These are phyloP conservation scores for Eidolon helvum DNA, from an alignment of 2,113 vertebrate genomes.

Conservation along the genomic window DNA sequence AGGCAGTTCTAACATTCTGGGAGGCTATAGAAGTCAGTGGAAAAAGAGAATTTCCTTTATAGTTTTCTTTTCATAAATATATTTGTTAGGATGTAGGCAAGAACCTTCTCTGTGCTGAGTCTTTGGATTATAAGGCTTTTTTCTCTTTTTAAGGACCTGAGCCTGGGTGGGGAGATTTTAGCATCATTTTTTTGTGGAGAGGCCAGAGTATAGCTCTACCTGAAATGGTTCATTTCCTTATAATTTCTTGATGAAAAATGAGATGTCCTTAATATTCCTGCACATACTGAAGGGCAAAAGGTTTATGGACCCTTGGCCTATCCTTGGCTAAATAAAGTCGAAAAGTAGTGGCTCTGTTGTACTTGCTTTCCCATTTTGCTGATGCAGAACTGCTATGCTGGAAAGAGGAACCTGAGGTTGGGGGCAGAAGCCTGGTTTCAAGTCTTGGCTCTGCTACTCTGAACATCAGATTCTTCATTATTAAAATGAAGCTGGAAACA, in stretches of 20 bases:
- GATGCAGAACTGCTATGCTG: neutral
- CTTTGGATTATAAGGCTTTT: neutral
- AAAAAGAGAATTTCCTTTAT: neutral
- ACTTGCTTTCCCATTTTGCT: neutral
- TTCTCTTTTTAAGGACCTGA: conserved; percentile 1
- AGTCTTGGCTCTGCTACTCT: neutral
- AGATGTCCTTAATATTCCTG: neutral
- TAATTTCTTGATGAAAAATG: neutral
- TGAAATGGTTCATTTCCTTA: neutral
- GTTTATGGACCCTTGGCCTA: neutral
- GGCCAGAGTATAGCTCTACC: neutral
- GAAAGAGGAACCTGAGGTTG: neutral
- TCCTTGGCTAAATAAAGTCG: neutral
- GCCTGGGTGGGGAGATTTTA: neutral
- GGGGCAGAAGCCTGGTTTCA: neutral
- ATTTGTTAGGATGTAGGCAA: neutral
- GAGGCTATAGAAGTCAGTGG: neutral
- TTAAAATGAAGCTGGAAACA: neutral
- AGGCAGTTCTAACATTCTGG: conserved; percentile 3
- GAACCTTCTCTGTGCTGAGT: neutral
- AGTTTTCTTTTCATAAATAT: neutral
- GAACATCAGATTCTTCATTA: neutral
- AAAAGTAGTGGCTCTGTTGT: neutral
- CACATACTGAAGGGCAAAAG: neutral
- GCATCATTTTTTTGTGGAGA: neutral